A percentile compares a stretch with the other conserved stretches of the same genome.
Conservation (phyloP, 2,888 invertebrate genomes). For the Noctua comes region DNA sequence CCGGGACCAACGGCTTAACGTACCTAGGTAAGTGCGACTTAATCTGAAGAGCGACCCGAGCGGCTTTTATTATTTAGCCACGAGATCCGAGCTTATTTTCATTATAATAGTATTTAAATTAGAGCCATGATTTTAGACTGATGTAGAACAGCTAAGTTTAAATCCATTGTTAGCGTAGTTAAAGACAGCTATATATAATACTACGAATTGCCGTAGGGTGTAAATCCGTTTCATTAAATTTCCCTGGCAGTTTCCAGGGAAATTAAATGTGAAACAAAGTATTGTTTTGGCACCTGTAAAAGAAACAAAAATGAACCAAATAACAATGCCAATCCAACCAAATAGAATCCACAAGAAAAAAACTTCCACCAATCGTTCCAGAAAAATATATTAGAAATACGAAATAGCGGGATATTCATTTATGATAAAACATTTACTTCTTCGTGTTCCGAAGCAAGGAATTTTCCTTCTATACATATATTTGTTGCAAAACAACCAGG, state of each 20-base stretch:
- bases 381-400: constrained; percentile 47
- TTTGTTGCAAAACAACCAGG: constrained; percentile 56
- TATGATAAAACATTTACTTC: constrained; percentile 61
- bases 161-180: background rate
- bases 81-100: too few species aligned
- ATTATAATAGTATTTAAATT: background rate
- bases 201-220: background rate
- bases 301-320: background rate
- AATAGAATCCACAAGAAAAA: constrained; percentile 22
- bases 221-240: background rate
- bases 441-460: constrained; percentile 36
- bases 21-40: too few species aligned
- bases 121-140: background rate
- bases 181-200: background rate
- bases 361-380: constrained; percentile 16
- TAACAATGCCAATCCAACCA: constrained; percentile 7
- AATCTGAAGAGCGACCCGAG: too few species aligned
- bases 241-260: background rate
- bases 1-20: too few species aligned
- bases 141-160: background rate
- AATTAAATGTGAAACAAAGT: too few species aligned
- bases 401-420: constrained; percentile 56
- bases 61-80: too few species aligned
- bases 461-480: constrained; percentile 56
- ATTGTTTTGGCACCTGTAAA: background rate